These are phyloP conservation scores for Sweltsa coloradensis DNA, from an alignment of 1,140 invertebrate species.

Conservation along the genomic window DNA sequence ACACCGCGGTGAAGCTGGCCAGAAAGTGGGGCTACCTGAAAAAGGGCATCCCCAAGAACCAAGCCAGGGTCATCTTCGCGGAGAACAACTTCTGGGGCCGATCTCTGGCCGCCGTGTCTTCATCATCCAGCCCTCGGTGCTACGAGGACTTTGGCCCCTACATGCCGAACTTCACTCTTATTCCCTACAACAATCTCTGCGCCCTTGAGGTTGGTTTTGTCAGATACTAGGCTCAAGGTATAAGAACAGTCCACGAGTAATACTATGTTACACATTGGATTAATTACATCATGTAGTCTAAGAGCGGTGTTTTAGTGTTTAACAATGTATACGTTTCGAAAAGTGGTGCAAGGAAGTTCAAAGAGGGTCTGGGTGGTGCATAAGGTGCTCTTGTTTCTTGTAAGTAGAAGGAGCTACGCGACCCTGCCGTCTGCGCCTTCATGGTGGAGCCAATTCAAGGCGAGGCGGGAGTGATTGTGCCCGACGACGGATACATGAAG, in stretches of 20 bases:
- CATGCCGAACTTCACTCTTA: slow-evolving; percentile 57
- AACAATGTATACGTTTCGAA: no score
- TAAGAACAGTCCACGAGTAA: no score
- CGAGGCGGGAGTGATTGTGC: slow-evolving; percentile 66
- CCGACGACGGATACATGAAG: slow-evolving; percentile 45
- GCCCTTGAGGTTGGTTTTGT: slow-evolving; percentile 50
- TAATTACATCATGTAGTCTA: no score
- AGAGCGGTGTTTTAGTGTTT: no score
- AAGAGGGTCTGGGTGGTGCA: no score
- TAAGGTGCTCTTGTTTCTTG: no score
- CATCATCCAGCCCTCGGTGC: slow-evolving; percentile 56
- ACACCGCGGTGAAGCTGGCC: slow-evolving; percentile 64
- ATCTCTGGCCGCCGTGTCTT: slow-evolving; percentile 65
- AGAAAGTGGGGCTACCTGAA: slow-evolving; percentile 67
- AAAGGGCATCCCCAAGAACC: slow-evolving; percentile 55
- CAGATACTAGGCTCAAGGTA: no score
- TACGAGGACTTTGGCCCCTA: slow-evolving; percentile 65
- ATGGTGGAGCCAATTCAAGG: slow-evolving; percentile 82
- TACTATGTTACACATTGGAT: no score
- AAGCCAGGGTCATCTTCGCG: slow-evolving; percentile 65
- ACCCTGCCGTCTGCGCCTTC: slow-evolving; percentile 51
- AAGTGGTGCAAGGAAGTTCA: no score
- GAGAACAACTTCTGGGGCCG: slow-evolving; percentile 74
- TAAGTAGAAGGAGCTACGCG: slow-evolving; percentile 30
- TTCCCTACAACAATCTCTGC: slow-evolving; percentile 58